phyloP scores from a whole-genome alignment of 2,888 invertebrate species.

The Dolichopus griseipennis region DNA sequence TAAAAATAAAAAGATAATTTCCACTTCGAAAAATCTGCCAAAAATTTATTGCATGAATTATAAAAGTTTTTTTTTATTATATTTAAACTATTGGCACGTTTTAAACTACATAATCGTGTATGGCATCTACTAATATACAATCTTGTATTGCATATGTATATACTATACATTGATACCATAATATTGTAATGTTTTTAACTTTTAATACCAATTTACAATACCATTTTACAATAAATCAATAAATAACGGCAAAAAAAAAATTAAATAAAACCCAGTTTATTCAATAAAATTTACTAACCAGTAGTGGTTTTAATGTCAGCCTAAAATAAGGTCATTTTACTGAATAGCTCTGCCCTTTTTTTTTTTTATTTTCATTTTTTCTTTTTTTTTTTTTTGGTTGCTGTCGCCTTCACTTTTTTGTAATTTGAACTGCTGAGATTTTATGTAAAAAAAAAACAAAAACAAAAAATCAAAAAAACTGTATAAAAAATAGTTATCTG shows the following conservation, averaged over 20 bases:
- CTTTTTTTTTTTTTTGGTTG: background rate
- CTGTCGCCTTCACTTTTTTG: background rate
- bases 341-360: background rate
- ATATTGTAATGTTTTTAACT: background rate
- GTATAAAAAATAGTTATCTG: too few relatives aligned
- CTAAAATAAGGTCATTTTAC: background rate
- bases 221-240: background rate
- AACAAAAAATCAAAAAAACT: too few relatives aligned
- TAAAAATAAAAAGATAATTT: too few relatives aligned
- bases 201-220: background rate
- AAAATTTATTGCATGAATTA: too few relatives aligned
- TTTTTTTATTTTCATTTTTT: background rate
- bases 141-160: too few relatives aligned
- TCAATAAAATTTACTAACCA: slow-evolving; percentile 1
- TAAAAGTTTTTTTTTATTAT: too few relatives aligned
- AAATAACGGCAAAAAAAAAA: background rate
- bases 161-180: too few relatives aligned
- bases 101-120: too few relatives aligned
- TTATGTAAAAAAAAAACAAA: background rate
- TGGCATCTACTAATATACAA: too few relatives aligned
- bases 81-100: too few relatives aligned
- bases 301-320: slow-evolving; percentile 1
- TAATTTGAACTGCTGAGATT: background rate
- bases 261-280: background rate
- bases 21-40: too few relatives aligned